Evolutionary conservation across 2,797 vertebrate species (phyloP), one percentile per base, ranked within the genome.

Genomic region (Sylvia borin): DNA sequence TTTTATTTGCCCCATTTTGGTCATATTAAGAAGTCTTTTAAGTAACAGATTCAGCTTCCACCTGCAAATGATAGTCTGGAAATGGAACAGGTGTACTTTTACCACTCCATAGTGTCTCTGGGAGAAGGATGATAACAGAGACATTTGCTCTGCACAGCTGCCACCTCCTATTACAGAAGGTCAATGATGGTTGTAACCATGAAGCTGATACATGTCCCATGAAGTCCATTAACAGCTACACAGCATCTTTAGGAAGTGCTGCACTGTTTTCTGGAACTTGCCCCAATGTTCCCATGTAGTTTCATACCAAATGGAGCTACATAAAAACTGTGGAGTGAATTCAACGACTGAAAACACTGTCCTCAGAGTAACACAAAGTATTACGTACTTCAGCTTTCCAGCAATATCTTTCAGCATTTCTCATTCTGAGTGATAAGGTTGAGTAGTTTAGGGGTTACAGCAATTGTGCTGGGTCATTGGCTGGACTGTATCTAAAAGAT

Each of bases 141-240:
- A 25, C 73, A 43, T 55, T 92, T 91, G 70, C 40, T 81, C 62
- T 67, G 75, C 62, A 75, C 89, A 94, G 81, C 92, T 88, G 84
- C 14, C 62, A 40, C 57, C n/a, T 82, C 67, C 53, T 47, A 27
- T n/a, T 85, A 74, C 90, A 97, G 90, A 85, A 93, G 86, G 80
- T 45, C 45, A 53, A 25, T 40, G 22, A 85, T 82, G 25, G 65
- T 74, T 36, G 58, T 25, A 32, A 68, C 61, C 64, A 51, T 36
- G 5, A 67, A 32, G 84, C 88, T 83, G 74, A 68, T 54, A 40
- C 4, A 20, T 27, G 53, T 70, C 83, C 61, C 78, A 27, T 68
- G 18, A 65, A 73, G 32, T 58, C 75, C 61, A 61, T 73, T 67
- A 65, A 53, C 34, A 36, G 36, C 36, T 36, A 36, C 36, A 36